Evolutionary conservation across 1,140 invertebrate species (phyloP).

Genomic region (Meloidogyne exigua): DNA sequence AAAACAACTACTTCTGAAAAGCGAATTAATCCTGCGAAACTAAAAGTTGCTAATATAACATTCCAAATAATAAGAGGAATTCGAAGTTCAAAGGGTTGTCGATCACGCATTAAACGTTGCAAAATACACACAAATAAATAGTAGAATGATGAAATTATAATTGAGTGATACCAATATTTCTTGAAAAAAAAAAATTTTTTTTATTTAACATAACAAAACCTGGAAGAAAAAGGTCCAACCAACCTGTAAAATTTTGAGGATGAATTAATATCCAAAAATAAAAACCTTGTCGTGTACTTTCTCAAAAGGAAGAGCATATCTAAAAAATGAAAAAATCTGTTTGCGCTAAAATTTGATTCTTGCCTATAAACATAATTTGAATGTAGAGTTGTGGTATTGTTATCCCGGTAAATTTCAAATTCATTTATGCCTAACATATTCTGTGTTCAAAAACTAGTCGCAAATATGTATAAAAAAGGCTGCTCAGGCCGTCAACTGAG

Average conservation of each 20-base stretch:
- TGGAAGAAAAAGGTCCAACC: slow-evolving; percentile 33
- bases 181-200: slow-evolving; percentile 54
- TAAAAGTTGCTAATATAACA: slow-evolving; percentile 84
- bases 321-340: slow-evolving; percentile 15
- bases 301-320: slow-evolving; percentile 37
- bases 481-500: neutral
- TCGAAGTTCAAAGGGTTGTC: slow-evolving; percentile 81
- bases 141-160: slow-evolving; percentile 60
- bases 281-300: neutral
- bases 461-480: neutral
- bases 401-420: slow-evolving; percentile 53
- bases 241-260: neutral
- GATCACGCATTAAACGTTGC: slow-evolving; percentile 84
- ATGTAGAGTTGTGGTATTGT: slow-evolving; percentile 44
- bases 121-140: slow-evolving; percentile 52
- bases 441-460: neutral
- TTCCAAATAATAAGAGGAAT: slow-evolving; percentile 86
- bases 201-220: slow-evolving; percentile 54
- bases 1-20: slow-evolving; percentile 72
- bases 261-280: neutral
- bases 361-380: slow-evolving; percentile 54
- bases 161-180: slow-evolving; percentile 59
- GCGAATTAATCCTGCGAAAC: slow-evolving; percentile 71
- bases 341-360: slow-evolving; percentile 14
- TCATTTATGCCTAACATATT: slow-evolving; percentile 41